Evolutionary conservation across 2,797 vertebrate genomes (phyloP), one percentile per base, ranked within the genome.

Genomic region (Sebastes hubbsi): DNA sequence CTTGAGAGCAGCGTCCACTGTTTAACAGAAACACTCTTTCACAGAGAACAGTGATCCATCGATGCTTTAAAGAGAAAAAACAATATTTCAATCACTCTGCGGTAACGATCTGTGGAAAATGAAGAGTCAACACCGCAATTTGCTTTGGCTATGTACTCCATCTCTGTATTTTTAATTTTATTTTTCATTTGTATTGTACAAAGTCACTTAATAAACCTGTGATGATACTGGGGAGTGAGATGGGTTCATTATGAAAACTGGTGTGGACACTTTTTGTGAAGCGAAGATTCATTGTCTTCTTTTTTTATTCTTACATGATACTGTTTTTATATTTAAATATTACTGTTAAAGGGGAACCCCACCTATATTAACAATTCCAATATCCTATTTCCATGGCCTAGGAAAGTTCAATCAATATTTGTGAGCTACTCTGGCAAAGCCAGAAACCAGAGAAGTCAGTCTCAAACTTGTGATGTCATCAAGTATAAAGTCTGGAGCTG

Each of bases 181-280:
- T 98, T 97, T 96, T 98, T 97, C 96, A 96, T 98, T 98, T 97
- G 97, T 99, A 99, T 97, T 98, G 97, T 99, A 98, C 97, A 98
- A 97, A 98, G 97, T 98, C 97, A 98, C 97, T 98, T 97, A 99
- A 99, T 99, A 99, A 99, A 99, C 96, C 96, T 98, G 98, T 99
- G 97, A 98, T 97, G 96, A 96, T 80, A 86, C 0, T 29, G 70
- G 86, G 32, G 77, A 63, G 78, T 88, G 68, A 83, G 38, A 62
- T 78, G 82, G 25, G 25, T 78, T 88, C 63, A 63, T 89, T 88
- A 5, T 80, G 67, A 8, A 46, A 54, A 36, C n/a, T 55, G 10
- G 4, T 61, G 20, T 30, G 20, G 29, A 49, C 46, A 49, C 46
- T 49, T 49, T 49, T 49, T 49, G 46, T 49, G 18, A 49, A 8